Percentiles rank a stretch among this genome's conserved stretches.
Conservation (phyloP, 2,113 vertebrate species). For the Cynoglossus semilaevis region DNA sequence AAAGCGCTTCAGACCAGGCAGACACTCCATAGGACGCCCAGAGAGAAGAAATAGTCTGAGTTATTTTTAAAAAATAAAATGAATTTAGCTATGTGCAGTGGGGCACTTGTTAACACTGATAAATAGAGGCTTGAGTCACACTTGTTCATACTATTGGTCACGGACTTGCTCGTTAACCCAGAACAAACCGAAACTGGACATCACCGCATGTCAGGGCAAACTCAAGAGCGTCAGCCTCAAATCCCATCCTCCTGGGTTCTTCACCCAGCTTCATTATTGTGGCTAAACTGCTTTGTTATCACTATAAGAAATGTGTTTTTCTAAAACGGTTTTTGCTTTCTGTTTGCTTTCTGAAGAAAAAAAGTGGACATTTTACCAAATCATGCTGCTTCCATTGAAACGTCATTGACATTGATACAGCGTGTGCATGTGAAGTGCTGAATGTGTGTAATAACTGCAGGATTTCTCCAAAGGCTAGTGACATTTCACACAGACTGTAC, state of each 20-base stretch:
- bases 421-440: slow-evolving; percentile 67
- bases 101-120: slow-evolving; percentile 66
- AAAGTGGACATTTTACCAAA: slow-evolving; percentile 53
- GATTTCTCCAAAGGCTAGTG: slow-evolving; percentile 31
- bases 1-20: slow-evolving; percentile 43
- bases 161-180: slow-evolving; percentile 66
- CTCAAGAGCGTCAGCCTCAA: slow-evolving; percentile 17
- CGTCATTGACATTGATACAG: slow-evolving; percentile 50
- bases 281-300: slow-evolving; percentile 43
- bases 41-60: slow-evolving; percentile 29
- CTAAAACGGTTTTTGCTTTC: slow-evolving; percentile 29
- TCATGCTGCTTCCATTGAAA: slow-evolving; percentile 63
- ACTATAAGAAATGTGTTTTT: slow-evolving; percentile 47
- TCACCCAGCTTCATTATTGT: slow-evolving; percentile 38
- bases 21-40: slow-evolving; percentile 30
- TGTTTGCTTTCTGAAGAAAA: slow-evolving; percentile 43
- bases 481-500: slow-evolving; percentile 49
- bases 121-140: slow-evolving; percentile 58
- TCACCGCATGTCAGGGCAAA: slow-evolving; percentile 56
- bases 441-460: slow-evolving; percentile 42
- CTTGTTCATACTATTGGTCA: slow-evolving; percentile 58
- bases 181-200: slow-evolving; percentile 52
- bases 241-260: slow-evolving; percentile 23
- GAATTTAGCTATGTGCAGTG: slow-evolving; percentile 44
- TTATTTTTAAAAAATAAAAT: slow-evolving; percentile 32